These are phyloP conservation scores for Tursiops truncatus DNA, from an alignment of 2,113 vertebrate species.

Conservation along the genomic window DNA sequence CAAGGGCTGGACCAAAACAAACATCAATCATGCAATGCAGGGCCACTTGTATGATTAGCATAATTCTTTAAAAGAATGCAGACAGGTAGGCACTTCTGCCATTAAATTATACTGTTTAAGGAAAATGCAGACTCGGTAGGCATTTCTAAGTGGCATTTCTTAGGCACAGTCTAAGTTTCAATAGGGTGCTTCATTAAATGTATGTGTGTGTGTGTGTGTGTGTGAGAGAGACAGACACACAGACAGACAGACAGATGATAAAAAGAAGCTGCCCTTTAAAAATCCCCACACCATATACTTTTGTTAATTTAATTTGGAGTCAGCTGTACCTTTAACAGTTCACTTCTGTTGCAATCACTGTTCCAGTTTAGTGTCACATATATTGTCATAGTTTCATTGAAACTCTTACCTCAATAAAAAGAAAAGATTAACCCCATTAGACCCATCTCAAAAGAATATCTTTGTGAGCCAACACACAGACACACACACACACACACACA, in stretches of 20 bases:
- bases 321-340: not conserved
- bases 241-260: not conserved
- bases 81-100: not conserved
- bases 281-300: not conserved
- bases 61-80: conserved; percentile 56
- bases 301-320: conserved; percentile 17
- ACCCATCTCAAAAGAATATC: not conserved
- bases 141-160: not conserved
- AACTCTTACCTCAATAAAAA: not conserved
- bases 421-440: not conserved
- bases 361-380: not conserved
- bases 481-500: not conserved
- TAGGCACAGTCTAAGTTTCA: not conserved
- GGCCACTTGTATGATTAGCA: conserved; percentile 44
- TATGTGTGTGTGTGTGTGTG: not conserved
- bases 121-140: conserved; percentile 40
- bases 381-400: not conserved
- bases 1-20: conserved; percentile 27
- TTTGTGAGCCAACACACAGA: not conserved
- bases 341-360: not conserved
- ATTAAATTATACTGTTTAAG: conserved; percentile 7
- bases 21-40: conserved; percentile 44
- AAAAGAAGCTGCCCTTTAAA: not conserved
- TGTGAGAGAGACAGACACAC: not conserved
- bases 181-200: not conserved